These are phyloP conservation scores for Hemaris fuciformis DNA, from an alignment of 2,888 invertebrate species.

Conservation along the genomic window DNA sequence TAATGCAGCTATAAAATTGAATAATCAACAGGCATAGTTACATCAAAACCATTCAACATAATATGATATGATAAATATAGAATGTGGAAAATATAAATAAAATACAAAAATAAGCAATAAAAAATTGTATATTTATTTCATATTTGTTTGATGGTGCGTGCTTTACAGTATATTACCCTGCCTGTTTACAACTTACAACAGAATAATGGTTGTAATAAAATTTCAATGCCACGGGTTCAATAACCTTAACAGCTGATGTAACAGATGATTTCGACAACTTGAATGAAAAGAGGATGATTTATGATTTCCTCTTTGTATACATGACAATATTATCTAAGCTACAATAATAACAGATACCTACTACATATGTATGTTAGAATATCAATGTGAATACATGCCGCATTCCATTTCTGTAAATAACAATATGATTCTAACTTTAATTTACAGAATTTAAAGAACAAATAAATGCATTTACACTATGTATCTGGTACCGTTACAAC, in stretches of 20 bases:
- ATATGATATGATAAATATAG: neutral
- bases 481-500: neutral
- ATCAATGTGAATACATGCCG: too few species aligned
- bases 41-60: neutral
- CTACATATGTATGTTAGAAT: too few species aligned
- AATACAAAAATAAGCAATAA: neutral
- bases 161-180: neutral
- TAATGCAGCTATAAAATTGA: neutral
- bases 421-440: too few species aligned
- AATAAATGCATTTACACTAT: too few species aligned
- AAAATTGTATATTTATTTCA: neutral
- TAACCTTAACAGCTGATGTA: constrained; percentile 25
- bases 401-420: too few species aligned
- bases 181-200: neutral
- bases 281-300: neutral
- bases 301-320: neutral
- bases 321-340: neutral
- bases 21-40: neutral
- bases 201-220: neutral
- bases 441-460: too few species aligned
- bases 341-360: too few species aligned
- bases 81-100: neutral
- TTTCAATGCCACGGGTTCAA: constrained; percentile 17
- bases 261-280: neutral
- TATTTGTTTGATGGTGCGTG: neutral